Conservation (phyloP, 2,888 invertebrate species). For the Sympetrum striolatum region DNA sequence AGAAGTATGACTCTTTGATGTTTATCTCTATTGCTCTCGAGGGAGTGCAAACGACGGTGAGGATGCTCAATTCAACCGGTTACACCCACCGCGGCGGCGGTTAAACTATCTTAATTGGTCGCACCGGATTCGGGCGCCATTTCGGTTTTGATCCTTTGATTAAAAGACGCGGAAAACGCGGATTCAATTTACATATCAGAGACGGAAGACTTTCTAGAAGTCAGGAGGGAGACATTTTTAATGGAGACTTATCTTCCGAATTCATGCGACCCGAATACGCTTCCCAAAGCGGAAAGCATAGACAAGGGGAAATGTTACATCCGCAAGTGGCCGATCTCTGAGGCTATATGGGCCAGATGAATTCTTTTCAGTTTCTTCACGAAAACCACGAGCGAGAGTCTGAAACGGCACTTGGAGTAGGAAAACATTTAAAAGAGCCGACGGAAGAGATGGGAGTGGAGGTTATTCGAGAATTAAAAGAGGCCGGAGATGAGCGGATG, state of each 20-base stretch:
- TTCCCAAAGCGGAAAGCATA: background rate
- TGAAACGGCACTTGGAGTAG: no score
- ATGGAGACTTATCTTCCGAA: no score
- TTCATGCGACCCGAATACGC: background rate
- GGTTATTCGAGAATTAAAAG: background rate
- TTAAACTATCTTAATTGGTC: background rate
- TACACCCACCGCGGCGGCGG: background rate
- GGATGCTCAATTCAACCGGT: background rate
- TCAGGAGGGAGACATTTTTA: background rate
- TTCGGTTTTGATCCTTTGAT: background rate
- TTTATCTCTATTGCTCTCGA: no score
- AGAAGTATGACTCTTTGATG: no score
- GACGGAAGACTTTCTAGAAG: background rate
- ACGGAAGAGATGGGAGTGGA: background rate
- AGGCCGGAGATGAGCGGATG: background rate
- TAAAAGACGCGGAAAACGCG: no score
- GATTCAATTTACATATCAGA: background rate
- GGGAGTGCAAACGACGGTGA: background rate
- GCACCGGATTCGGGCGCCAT: background rate
- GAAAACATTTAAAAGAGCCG: background rate
- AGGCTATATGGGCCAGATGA: background rate
- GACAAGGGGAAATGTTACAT: background rate
- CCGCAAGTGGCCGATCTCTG: background rate
- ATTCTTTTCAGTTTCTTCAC: no score
- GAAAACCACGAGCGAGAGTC: no score